A percentile compares a stretch with the other conserved stretches of the same genome.
Evolutionary conservation across 2,888 invertebrate species (phyloP).

Genomic region (Aleiodes leptofemur): DNA sequence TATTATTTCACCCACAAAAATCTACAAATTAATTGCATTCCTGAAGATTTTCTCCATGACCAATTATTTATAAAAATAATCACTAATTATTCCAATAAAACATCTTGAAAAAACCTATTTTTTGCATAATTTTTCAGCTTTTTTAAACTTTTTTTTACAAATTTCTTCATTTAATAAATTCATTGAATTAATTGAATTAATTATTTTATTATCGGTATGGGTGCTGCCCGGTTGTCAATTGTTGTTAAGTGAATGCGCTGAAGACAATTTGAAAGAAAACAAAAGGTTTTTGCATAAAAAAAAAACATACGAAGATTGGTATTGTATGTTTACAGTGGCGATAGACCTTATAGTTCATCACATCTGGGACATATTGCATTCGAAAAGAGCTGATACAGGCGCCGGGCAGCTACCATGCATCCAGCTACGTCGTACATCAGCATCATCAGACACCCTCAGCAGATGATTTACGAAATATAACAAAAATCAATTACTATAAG

Average conservation of each 20-base stretch:
- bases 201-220: conserved; percentile 60
- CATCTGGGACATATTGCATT: conserved; percentile 96
- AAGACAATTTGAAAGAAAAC: conserved; percentile 35
- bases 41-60: background rate
- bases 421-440: conserved; percentile 72
- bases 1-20: background rate
- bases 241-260: conserved; percentile 18
- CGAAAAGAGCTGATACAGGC: conserved; percentile 76
- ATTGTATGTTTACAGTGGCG: conserved; percentile 91
- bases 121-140: conserved; percentile 4
- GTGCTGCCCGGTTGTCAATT: conserved; percentile 70
- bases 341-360: conserved; percentile 99
- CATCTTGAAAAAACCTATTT: too few relatives aligned
- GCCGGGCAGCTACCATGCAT: conserved; percentile 76
- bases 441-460: conserved; percentile 74
- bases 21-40: background rate
- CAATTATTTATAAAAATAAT: background rate
- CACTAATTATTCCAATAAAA: background rate
- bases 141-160: background rate
- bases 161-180: conserved; percentile 29
- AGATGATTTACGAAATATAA: conserved; percentile 66
- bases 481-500: background rate
- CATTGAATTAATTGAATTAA: conserved; percentile 37
- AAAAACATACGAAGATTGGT: conserved; percentile 68
- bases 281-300: conserved; percentile 21